Base-by-base conservation (phyloP, 2,113 vertebrate genomes). In the Epinephelus cyanopodus region DNA sequence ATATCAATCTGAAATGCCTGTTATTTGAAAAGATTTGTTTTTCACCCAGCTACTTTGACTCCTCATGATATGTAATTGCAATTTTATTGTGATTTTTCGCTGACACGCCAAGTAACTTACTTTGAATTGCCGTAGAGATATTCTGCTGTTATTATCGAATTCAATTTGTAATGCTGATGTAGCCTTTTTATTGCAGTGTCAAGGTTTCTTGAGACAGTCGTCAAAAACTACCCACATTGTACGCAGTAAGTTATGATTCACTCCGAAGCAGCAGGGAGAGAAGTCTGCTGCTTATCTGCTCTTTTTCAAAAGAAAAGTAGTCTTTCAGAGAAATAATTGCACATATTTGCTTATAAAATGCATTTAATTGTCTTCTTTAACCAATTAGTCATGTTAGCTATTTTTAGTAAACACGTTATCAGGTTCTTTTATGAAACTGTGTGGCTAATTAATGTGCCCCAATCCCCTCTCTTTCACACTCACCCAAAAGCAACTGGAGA, bases 41-140 rank as follows among this genome's bases (percentile, higher is more conserved):
- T 29, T 11, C n/a, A 42, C 11, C 1, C 19, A 21, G 7, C 23
- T 54, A 27, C 13, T 50, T 50, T 81, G 15, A 27, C 5, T 29
- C 17, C 29, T 64, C 3, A 50, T 17, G 39, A 21, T 42, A 50
- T 6, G 52, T 21, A 17, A 61, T 39, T 60, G 61, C 50, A 69
- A 10, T 79, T 70, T 29, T 54, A 61, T 21, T 25, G 11, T 10
- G 37, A 6, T 66, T 77, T 14, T 80, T 54, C 63, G 66, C 57
- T 78, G 53, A 33, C 18, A 78, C 5, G 68, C 79, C 62, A 48
- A 25, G 23, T 71, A 82, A 84, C 86, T 72, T 85, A 74, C 68
- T 71, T 80, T 83, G 47, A 85, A 81, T 27, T 60, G 42, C n/a
- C 47, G 77, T 45, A 10, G 61, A 53, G 48, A 54, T 33, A 1